Evolutionary conservation across 92 coral and sea anemone genomes (phyloP).

Genomic region (Hydrozoanthus gracilis): DNA sequence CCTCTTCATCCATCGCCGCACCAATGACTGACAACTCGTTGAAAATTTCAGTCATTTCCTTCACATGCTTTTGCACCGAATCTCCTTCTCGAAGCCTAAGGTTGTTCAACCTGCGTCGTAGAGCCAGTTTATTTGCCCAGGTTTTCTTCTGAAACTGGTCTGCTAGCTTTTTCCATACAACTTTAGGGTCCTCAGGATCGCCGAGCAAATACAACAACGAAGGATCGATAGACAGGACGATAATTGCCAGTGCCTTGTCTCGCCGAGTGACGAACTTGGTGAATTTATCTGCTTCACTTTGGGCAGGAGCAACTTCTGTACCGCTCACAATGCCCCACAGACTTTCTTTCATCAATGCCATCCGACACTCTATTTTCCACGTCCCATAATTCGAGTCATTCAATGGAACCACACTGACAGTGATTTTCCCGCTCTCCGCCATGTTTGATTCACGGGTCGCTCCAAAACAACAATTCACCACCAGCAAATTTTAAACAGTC

Average conservation of each 20-base stretch:
- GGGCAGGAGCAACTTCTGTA: conserved; percentile 65
- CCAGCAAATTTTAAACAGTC: conserved; percentile 38
- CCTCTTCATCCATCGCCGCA: conserved; percentile 58
- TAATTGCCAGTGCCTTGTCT: conserved; percentile 62
- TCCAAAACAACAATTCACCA: conserved; percentile 31
- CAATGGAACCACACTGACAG: conserved; percentile 55
- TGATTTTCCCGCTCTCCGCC: conserved; percentile 29
- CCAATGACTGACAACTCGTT: conserved; percentile 70
- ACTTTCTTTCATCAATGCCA: conserved; percentile 65
- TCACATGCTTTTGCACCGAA: conserved; percentile 55
- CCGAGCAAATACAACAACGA: conserved; percentile 63
- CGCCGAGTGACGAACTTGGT: conserved; percentile 39
- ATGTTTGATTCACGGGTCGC: conserved; percentile 36
- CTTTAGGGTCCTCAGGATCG: conserved; percentile 65
- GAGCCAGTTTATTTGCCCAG: conserved; percentile 60
- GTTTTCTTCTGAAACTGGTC: conserved; percentile 70
- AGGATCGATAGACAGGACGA: conserved; percentile 57
- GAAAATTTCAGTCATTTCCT: conserved; percentile 66
- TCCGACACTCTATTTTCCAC: conserved; percentile 69
- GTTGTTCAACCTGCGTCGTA: conserved; percentile 45
- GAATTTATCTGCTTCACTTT: conserved; percentile 45
- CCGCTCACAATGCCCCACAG: conserved; percentile 64
- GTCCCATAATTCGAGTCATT: conserved; percentile 63
- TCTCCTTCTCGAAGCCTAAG: conserved; percentile 61
- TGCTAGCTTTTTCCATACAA: conserved; percentile 62